A percentile compares a stretch with the other conserved stretches of the same genome.
Conservation (phyloP, 2,888 invertebrate species). For the Caenorhabditis uteleia region DNA sequence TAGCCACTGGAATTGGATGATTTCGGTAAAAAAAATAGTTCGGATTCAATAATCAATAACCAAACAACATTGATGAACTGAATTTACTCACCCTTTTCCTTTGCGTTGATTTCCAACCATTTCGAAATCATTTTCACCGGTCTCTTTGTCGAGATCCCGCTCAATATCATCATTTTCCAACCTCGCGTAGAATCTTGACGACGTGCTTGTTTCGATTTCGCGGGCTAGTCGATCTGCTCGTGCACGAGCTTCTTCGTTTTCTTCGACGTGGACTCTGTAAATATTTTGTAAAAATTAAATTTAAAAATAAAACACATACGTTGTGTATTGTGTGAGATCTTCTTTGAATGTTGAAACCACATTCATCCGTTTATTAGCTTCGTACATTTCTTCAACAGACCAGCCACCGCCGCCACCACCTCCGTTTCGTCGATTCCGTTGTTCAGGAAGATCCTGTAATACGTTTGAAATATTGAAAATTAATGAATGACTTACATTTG, state of each 20-base stretch:
- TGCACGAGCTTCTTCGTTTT: conserved; percentile 84
- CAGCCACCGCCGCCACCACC: conserved; percentile 80
- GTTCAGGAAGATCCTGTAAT: conserved; percentile 5
- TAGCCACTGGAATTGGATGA: no score
- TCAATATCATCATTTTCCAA: conserved; percentile 80
- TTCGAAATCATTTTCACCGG: conserved; percentile 40
- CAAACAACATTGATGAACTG: not conserved
- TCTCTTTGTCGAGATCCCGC: conserved; percentile 60
- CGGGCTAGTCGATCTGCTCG: conserved; percentile 88
- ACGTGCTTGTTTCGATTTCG: conserved; percentile 87
- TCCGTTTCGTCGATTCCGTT: conserved; percentile 9
- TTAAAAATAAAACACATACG: conserved; percentile 26
- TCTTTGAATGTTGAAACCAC: conserved; percentile 91
- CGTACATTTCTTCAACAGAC: conserved; percentile 96
- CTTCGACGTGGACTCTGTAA: conserved; percentile 79
- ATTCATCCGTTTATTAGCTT: conserved; percentile 87
- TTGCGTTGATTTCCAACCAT: conserved; percentile 13
- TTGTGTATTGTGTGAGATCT: conserved; percentile 87
- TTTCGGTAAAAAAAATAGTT: no score
- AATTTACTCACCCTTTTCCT: not conserved
- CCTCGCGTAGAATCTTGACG: conserved; percentile 82
- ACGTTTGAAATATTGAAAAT: not conserved
- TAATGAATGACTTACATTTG: conserved; percentile 3
- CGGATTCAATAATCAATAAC: not conserved
- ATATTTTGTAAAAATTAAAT: not conserved